Percentiles rank a stretch among this genome's conserved stretches.
Conservation (phyloP, 2,113 vertebrate species). For the Apistogramma diplotaenia region DNA sequence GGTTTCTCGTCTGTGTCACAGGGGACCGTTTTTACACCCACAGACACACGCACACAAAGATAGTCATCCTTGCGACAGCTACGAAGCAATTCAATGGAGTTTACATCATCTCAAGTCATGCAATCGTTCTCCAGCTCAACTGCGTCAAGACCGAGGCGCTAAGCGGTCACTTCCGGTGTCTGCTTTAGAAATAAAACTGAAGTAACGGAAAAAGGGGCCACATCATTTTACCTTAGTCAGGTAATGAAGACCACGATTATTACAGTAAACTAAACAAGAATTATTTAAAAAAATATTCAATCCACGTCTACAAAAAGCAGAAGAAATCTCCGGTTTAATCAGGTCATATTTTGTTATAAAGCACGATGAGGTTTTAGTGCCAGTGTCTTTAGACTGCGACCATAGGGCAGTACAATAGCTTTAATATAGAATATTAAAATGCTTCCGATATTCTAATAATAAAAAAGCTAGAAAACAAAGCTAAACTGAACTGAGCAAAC, state of each 20-base stretch:
- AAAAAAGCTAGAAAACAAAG: not conserved
- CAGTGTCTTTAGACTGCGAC: not conserved
- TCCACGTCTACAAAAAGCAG: not conserved
- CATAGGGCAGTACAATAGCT: not conserved
- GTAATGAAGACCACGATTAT: not conserved
- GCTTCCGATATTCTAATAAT: not conserved
- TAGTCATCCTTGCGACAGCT: not conserved
- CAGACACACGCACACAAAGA: too few relatives aligned
- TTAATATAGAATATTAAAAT: not conserved
- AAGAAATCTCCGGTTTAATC: not conserved
- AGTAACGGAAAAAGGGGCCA: not conserved
- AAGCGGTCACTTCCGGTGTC: not conserved
- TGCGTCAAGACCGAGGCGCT: not conserved
- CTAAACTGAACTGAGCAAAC: not conserved
- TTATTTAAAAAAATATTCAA: not conserved
- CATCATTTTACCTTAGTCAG: not conserved
- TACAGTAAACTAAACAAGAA: not conserved
- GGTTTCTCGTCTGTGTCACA: not conserved
- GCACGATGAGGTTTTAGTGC: not conserved
- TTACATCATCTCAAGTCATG: not conserved
- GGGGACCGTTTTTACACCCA: too few relatives aligned
- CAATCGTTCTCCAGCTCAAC: not conserved
- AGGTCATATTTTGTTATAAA: too few relatives aligned
- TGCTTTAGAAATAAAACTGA: conserved; percentile 19
- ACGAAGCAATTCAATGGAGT: not conserved